phyloP scores from a whole-genome alignment of 2,888 invertebrate species.

The Abrostola triplasia region DNA sequence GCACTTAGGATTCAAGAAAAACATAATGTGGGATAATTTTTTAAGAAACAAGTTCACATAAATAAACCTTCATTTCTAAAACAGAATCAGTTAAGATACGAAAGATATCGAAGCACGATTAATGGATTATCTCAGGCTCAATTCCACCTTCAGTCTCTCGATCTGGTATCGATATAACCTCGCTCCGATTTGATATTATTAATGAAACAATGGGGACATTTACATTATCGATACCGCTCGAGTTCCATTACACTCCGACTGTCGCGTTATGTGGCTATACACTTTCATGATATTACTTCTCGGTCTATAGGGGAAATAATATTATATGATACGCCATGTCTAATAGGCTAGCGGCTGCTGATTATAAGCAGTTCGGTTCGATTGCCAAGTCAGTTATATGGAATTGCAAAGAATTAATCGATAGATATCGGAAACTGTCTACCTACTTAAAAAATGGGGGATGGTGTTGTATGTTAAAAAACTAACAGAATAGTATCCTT shows the following conservation, averaged over 20 bases:
- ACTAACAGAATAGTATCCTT: too few relatives aligned
- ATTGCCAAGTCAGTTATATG: too few relatives aligned
- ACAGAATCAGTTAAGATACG: background rate
- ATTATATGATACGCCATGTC: background rate
- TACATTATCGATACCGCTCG: background rate
- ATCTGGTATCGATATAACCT: slow-evolving; percentile 2
- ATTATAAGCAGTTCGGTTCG: too few relatives aligned
- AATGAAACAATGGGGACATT: slow-evolving; percentile 12
- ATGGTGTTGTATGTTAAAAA: too few relatives aligned
- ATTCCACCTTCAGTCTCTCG: slow-evolving; percentile 2
- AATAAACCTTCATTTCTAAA: background rate
- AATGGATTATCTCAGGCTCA: slow-evolving; percentile 1
- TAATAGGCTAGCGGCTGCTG: background rate
- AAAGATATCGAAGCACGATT: slow-evolving; percentile 3
- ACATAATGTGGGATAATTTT: too few relatives aligned
- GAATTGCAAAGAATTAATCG: too few relatives aligned
- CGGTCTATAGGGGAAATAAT: background rate
- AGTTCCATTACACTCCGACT: slow-evolving; percentile 6
- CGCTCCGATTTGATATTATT: slow-evolving; percentile 2
- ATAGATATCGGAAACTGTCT: too few relatives aligned
- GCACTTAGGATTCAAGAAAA: too few relatives aligned
- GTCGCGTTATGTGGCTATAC: slow-evolving; percentile 2
- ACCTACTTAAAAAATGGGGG: too few relatives aligned
- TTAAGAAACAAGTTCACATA: background rate
- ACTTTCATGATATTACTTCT: background rate